These are phyloP conservation scores for Phenganax marumi DNA, from an alignment of 92 coral and sea anemone genomes.

Conservation along the genomic window DNA sequence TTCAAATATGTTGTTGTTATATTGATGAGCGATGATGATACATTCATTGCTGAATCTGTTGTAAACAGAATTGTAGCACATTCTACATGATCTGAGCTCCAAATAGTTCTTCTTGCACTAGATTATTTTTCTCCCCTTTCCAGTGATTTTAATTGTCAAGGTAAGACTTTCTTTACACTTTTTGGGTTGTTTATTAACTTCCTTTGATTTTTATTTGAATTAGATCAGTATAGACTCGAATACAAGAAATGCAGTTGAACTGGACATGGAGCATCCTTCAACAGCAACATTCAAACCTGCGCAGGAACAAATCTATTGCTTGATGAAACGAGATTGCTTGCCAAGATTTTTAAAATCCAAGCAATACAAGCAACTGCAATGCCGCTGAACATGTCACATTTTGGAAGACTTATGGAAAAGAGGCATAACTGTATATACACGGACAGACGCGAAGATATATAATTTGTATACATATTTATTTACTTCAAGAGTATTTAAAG, in stretches of 20 bases:
- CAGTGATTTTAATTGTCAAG: too few species aligned
- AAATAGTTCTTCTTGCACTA: not conserved
- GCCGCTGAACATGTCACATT: not conserved
- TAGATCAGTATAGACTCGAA: constrained; percentile 96
- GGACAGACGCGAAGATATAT: too few species aligned
- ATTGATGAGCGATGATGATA: too few species aligned
- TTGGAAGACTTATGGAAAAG: not conserved
- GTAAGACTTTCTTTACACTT: too few species aligned
- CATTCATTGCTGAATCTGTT: too few species aligned
- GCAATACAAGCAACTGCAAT: constrained; percentile 74
- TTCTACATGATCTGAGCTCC: not conserved
- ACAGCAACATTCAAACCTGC: constrained; percentile 80
- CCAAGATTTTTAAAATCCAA: constrained; percentile 92
- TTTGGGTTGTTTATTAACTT: not conserved
- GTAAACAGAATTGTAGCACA: too few species aligned
- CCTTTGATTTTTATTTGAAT: not conserved
- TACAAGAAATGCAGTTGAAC: constrained; percentile 80
- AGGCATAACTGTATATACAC: not conserved
- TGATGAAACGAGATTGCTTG: constrained; percentile 90
- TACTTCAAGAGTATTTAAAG: too few species aligned
- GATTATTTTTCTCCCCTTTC: not conserved
- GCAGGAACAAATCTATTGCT: constrained; percentile 82
- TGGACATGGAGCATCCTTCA: constrained; percentile 73
- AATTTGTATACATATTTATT: too few species aligned
- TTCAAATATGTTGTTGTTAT: too few species aligned